These are phyloP conservation scores for Mareca penelope DNA, from an alignment of 2,797 vertebrate species.

Conservation along the genomic window DNA sequence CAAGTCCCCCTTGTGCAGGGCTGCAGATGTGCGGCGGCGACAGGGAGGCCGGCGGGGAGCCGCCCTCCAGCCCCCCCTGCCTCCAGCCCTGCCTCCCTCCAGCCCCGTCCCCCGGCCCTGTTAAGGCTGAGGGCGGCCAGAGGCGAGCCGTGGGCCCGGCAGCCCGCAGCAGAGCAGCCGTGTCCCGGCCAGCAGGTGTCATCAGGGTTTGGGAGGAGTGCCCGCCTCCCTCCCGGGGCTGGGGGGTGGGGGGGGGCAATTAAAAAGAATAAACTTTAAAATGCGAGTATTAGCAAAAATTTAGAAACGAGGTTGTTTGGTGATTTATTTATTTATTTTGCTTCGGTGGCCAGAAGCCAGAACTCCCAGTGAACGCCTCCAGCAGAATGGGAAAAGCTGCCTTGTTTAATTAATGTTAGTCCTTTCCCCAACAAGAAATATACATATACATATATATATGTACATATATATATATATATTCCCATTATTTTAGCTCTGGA, in stretches of 20 bases:
- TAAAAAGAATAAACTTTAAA: neutral
- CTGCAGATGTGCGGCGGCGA: slow-evolving; percentile 37
- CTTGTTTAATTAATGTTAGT: neutral
- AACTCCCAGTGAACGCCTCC: neutral
- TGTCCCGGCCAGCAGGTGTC: slow-evolving; percentile 42
- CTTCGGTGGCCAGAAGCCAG: neutral
- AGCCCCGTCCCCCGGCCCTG: too few species aligned
- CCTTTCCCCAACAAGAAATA: neutral
- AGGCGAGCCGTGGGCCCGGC: neutral
- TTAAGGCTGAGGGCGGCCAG: neutral
- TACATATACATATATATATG: too few species aligned
- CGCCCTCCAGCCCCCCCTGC: too few species aligned
- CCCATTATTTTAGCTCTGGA: neutral
- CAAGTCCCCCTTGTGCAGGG: slow-evolving; percentile 47
- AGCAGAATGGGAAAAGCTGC: slow-evolving; percentile 7
- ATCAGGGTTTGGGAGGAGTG: neutral
- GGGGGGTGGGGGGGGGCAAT: neutral
- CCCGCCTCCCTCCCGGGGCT: neutral
- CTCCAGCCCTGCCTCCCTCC: neutral
- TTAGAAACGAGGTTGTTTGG: neutral
- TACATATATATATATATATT: neutral
- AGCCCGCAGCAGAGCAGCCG: neutral
- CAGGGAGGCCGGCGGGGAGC: neutral
- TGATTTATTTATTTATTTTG: neutral
- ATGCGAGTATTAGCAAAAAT: neutral